Base-by-base conservation (phyloP, 2,888 invertebrate species). In the Omphaloscelis lunosa region DNA sequence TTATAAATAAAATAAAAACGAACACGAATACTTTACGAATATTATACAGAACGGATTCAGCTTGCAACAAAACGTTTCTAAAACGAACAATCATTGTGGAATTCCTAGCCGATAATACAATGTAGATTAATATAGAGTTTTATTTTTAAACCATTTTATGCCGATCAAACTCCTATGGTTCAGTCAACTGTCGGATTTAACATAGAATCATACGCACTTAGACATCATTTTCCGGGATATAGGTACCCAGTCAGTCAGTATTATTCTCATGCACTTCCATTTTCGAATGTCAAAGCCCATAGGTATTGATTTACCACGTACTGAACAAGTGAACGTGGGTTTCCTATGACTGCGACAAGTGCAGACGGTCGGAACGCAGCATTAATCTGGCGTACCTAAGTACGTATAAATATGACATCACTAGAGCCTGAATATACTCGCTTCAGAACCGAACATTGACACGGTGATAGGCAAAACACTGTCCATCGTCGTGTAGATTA, bases 41-140 rank as follows among this genome's bases (percentile, higher is more conserved):
- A n/a, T n/a, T 59, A 27, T 41, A 39, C 23, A 53, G 9, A 61
- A 27, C 17, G 12, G 41, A 78, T 48, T 78, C 41, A 56, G 61
- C n/a, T 56, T 45, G 15, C 20, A 56, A 78, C 23, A 62, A 77
- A 62, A 69, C 7, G 5, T 69, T 77, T 61, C n/a, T 34, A 45
- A 48, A 51, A 56, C 27, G 27, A 70, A 78, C 61, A 78, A 56
- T 48, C 23, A 39, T 62, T 62, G 70, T 62, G 34, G 41, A 62
- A 78, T 56, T 56, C n/a, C 11, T 53, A 74, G 9, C 7, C 8
- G 9, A 20, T 23, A 53, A 15, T 68, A 75, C 12, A 76, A 61
- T 53, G 12, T 69, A 41, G 34, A 23, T 61, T 12, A 53, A 69
- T 41, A n/a, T n/a, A n/a, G n/a, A 15, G 69, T 53, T 65, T 39